Base-by-base conservation (phyloP, 2,797 vertebrate species). In the Pseudomugil tenellus region DNA sequence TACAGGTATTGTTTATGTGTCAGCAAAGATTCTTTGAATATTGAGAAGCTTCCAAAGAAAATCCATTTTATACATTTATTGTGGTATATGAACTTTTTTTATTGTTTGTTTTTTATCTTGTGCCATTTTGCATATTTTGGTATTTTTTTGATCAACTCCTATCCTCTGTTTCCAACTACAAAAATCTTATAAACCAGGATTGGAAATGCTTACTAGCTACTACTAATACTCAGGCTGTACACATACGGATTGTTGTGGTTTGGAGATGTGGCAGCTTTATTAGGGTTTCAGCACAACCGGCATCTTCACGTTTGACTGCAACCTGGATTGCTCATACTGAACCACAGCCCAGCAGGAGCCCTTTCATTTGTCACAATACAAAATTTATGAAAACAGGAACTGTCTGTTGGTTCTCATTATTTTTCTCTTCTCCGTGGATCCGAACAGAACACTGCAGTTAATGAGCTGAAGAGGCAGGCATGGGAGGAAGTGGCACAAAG, bases 401-500 rank as follows among this genome's bases (percentile, higher is more conserved):
- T 13, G n/a, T 53, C 1, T 74, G 32, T 32, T 53, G 4, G 8
- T 37, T 28, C 6, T 68, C 72, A 10, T 62, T 54, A 8, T 62
- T 61, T 34, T 56, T 62, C 32, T 71, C 8, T 34, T 68, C 23
- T 77, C 46, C 58, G 39, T 43, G 23, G 25, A 25, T 74, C 21
- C 59, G 39, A 77, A 59, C 62, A 98, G 90, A 98, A 98, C 81
- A 96, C 96, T 17, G 96, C 96, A 37, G 96, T 97, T 83, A 98
- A 98, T 32, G 96, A 98, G 88, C 94, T 98, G 94, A 98, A 97
- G 80, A 93, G 97, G 41, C 96, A 96, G 52, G 96, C 96, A 60
- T 98, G 97, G 97, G 96, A 98, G 76, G 97, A 98, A 91, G 97
- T 98, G 55, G 96, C 96, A 0, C 95, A 95, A 84, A 95, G 95